Conservation (phyloP, 2,797 vertebrate species). For the Acomys russatus region DNA sequence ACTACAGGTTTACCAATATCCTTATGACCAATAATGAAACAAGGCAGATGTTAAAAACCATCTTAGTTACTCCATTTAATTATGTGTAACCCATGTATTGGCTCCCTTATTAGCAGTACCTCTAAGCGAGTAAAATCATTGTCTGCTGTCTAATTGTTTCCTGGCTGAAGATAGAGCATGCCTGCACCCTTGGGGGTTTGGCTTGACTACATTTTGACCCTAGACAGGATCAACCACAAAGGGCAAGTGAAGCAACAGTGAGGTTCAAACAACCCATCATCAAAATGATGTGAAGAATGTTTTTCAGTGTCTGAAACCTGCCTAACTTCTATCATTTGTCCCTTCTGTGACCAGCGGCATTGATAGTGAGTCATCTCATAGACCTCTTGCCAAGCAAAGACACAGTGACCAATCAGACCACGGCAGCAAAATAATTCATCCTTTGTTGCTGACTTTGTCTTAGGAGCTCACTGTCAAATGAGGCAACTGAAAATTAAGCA, state of each 20-base stretch:
- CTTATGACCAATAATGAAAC: slow-evolving; percentile 18
- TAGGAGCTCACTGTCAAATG: slow-evolving; percentile 3
- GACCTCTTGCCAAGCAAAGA: background rate
- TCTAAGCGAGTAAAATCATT: slow-evolving; percentile 26
- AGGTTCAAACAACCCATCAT: background rate
- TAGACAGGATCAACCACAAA: background rate
- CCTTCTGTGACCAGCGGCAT: background rate
- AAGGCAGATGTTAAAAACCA: slow-evolving; percentile 8
- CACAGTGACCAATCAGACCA: background rate
- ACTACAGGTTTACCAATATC: background rate
- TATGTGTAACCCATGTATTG: background rate
- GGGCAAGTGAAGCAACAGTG: background rate
- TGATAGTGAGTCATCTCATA: background rate
- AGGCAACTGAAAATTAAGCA: background rate
- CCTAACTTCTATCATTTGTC: background rate
- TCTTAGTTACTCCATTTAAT: background rate
- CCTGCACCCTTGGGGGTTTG: background rate
- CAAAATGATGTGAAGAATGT: background rate
- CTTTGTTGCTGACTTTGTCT: background rate
- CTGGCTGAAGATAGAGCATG: background rate
- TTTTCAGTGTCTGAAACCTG: slow-evolving; percentile 28
- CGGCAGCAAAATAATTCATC: background rate
- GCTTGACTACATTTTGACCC: background rate
- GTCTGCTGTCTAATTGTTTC: background rate
- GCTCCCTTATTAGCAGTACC: background rate